A percentile compares a stretch with the other conserved stretches of the same genome.
Conservation (phyloP, 2,797 vertebrate genomes). For the Arremon brunneinucha region DNA sequence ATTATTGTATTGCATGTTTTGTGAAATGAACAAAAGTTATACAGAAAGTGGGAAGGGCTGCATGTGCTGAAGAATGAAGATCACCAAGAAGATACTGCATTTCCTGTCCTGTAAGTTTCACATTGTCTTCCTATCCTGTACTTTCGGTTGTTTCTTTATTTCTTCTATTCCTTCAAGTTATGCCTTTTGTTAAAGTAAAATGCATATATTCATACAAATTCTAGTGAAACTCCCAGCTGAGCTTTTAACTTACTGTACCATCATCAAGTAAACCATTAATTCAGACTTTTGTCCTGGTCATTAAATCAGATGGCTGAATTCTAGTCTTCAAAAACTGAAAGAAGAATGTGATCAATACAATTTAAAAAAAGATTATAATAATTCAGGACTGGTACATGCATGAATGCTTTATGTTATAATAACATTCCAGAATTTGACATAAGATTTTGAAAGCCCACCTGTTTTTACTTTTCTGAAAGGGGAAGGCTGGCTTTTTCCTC, state of each 20-base stretch:
- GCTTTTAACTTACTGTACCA: neutral
- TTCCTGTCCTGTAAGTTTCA: neutral
- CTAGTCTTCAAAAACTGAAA: neutral
- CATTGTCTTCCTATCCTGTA: neutral
- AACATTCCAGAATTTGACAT: neutral
- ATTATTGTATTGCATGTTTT: neutral
- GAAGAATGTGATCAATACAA: neutral
- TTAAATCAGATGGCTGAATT: neutral
- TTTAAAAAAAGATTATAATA: neutral
- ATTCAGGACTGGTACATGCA: neutral
- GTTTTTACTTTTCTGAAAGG: constrained; percentile 81
- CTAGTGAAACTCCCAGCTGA: neutral
- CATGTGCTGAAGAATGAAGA: neutral
- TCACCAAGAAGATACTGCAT: neutral
- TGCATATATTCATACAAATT: neutral
- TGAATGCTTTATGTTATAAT: neutral
- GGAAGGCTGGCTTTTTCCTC: constrained; percentile 86
- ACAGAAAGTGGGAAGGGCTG: neutral
- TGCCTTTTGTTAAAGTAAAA: neutral
- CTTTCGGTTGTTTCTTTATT: neutral
- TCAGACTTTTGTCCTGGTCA: neutral
- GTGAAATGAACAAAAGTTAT: neutral
- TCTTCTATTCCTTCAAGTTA: neutral
- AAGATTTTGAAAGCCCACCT: constrained; percentile 73
- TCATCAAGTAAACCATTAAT: neutral